Evolutionary conservation across 2,888 invertebrate species (phyloP).

Genomic region (Drepanosiphum platanoidis): DNA sequence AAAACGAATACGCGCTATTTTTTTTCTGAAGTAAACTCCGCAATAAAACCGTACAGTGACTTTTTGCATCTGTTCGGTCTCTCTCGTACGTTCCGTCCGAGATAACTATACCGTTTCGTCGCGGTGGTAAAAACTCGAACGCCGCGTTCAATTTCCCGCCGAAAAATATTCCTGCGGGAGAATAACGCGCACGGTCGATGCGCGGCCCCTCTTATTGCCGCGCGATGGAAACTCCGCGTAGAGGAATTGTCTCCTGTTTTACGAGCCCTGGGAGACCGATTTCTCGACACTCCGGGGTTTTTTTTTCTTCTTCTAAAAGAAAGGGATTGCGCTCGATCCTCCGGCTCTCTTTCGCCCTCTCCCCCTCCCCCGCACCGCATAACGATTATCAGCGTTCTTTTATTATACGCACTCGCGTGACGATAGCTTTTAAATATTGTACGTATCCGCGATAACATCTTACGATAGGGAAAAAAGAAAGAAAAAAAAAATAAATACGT

Average conservation of each 20-base stretch:
- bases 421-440: constrained; percentile 54
- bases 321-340: neutral
- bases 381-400: constrained; percentile 52
- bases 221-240: constrained; percentile 17
- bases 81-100: neutral
- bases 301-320: no score
- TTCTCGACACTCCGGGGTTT: constrained; percentile 16
- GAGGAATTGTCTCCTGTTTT: constrained; percentile 39
- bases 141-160: constrained; percentile 32
- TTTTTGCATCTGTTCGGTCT: constrained; percentile 42
- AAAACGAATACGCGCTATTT: neutral
- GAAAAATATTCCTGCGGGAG: constrained; percentile 52
- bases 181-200: constrained; percentile 11
- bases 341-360: no score
- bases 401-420: constrained; percentile 41
- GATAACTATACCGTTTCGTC: neutral
- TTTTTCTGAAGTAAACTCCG: constrained; percentile 29
- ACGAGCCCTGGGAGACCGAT: constrained; percentile 57
- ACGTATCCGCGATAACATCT: constrained; percentile 18
- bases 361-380: no score
- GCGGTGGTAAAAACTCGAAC: constrained; percentile 32
- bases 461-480: no score
- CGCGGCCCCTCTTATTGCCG: neutral
- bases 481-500: no score
- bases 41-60: constrained; percentile 49